Percentiles rank a stretch among this genome's conserved stretches.
phyloP scores from a whole-genome alignment of 2,113 vertebrate genomes.

The Ptilonorhynchus violaceus region DNA sequence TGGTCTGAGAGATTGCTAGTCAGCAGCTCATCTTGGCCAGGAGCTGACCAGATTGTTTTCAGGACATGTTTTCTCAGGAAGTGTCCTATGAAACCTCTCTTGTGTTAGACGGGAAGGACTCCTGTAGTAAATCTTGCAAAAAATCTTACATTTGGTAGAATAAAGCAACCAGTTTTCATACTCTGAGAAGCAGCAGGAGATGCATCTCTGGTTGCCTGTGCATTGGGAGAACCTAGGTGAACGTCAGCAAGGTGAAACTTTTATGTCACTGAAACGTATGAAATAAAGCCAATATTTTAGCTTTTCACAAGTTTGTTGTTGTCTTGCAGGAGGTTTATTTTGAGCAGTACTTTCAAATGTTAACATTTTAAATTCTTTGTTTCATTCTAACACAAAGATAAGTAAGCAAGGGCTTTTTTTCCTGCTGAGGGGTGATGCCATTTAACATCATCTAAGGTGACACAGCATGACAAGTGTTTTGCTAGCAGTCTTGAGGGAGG shows the following conservation, averaged over 20 bases:
- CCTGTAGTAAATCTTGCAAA: not conserved
- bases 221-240: not conserved
- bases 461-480: not conserved
- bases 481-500: not conserved
- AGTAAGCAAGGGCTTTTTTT: not conserved
- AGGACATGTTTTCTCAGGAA: not conserved
- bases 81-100: not conserved
- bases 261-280: not conserved
- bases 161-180: not conserved
- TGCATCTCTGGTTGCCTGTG: not conserved
- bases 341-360: not conserved
- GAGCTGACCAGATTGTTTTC: not conserved
- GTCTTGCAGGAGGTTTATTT: not conserved
- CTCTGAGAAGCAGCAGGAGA: not conserved
- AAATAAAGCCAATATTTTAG: not conserved
- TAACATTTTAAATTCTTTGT: not conserved
- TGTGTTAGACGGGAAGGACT: not conserved
- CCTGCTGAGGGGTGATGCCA: not conserved
- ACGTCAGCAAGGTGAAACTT: not conserved
- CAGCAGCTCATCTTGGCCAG: not conserved
- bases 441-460: not conserved
- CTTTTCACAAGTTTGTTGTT: not conserved
- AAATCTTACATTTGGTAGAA: not conserved
- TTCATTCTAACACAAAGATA: not conserved
- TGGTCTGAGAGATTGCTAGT: not conserved